Base-by-base conservation (phyloP, 2,113 vertebrate species). In the Mustela lutreola region DNA sequence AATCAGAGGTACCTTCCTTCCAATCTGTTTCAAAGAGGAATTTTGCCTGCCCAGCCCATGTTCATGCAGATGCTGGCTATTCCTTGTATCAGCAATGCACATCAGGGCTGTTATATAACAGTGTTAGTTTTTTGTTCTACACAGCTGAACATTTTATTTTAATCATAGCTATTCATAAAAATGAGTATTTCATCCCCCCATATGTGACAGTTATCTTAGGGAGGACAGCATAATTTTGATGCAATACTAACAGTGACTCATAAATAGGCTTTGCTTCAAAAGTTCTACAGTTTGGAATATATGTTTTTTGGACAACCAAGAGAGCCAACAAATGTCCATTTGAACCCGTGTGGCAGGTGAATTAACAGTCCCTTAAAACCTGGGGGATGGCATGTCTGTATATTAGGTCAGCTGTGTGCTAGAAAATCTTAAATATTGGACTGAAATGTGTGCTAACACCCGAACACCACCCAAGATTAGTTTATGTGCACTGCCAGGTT, bases 131-230 rank as follows among this genome's bases (percentile, higher is more conserved):
- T 56, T 48, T 71, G n/a, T 39, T 89, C 80, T 53, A 71, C 31
- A 8, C 1, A 83, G n/a, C 19, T 16, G 7, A 78, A 84, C 24
- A 48, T 42, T 65, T 80, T 53, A 53, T 65, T 91, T 71, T 90
- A 53, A 58, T 65, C 58, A 53, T 50, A 94, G 16, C 62, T 53
- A 82, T n/a, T 90, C 80, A 71, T 88, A 84, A 80, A 89, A 83
- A 67, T 21, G 36, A 28, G 9, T 19, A 88, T 24, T 91, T 71
- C 39, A 50, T 53, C 39, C 50, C 62, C 86, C 39, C 62, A 42
- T 53, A 36, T 8, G 48, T 18, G 50, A 56, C 90, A 91, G 85
- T 67, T 71, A 75, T 50, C 31, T 48, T 62, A 78, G 42, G 45
- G 73, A 65, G 5, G 62, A n/a, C 19, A 87, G 70, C 50, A 70